Conservation (phyloP, 92 coral and sea anemone genomes). For the Epizoanthus illoricatus region DNA sequence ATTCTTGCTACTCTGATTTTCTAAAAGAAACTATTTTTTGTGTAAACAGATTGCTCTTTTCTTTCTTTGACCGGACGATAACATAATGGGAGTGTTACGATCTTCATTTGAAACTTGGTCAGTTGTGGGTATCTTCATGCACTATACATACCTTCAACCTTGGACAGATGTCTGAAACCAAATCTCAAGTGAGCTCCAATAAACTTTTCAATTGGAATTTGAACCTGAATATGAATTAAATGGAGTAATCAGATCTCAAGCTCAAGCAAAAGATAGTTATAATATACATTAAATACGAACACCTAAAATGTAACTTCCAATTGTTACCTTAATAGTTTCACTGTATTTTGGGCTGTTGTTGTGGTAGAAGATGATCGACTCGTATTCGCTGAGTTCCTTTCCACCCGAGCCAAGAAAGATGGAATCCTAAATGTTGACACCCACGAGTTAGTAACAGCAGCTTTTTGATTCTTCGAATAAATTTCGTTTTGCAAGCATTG, state of each 20-base stretch:
- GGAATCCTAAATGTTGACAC: slow-evolving; percentile 67
- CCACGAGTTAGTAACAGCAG: neutral
- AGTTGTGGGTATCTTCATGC: neutral
- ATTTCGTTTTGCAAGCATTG: no score
- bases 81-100: no score
- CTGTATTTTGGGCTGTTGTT: slow-evolving; percentile 89
- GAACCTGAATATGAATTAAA: slow-evolving; percentile 58
- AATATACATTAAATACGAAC: neutral
- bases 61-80: no score
- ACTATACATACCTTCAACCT: slow-evolving; percentile 58
- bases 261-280: neutral
- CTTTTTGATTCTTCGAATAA: no score
- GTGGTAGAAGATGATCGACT: slow-evolving; percentile 90
- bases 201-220: slow-evolving; percentile 88
- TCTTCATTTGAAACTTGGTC: no score
- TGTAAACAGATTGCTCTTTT: no score
- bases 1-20: no score
- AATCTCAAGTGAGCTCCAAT: slow-evolving; percentile 84
- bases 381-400: slow-evolving; percentile 66
- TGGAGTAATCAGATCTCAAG: neutral
- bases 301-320: neutral
- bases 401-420: slow-evolving; percentile 77
- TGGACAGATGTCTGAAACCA: slow-evolving; percentile 89
- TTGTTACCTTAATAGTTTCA: slow-evolving; percentile 84
- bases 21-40: no score